Conservation (phyloP, 2,888 invertebrate species). For the Isotomurus palustris region DNA sequence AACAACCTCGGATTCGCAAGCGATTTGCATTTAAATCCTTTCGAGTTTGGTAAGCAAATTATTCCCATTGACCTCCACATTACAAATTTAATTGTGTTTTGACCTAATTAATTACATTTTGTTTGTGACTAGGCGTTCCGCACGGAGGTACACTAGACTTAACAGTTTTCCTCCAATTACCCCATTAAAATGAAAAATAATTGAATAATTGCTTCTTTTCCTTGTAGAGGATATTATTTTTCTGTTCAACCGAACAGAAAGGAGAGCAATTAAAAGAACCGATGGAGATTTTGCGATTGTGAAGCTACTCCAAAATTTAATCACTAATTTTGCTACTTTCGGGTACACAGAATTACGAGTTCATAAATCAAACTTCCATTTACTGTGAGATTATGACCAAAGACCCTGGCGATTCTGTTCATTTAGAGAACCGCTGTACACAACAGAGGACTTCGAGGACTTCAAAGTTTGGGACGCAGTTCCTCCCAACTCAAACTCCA, state of each 20-base stretch:
- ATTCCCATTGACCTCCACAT: no score
- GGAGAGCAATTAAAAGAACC: conserved; percentile 22
- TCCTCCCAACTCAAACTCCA: background rate
- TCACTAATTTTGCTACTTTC: conserved; percentile 28
- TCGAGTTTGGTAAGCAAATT: conserved; percentile 29
- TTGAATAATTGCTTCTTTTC: background rate
- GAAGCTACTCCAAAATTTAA: conserved; percentile 26
- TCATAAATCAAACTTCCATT: background rate
- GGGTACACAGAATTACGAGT: conserved; percentile 10
- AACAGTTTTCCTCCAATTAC: background rate
- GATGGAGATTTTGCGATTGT: conserved; percentile 28
- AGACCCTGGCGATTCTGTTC: background rate
- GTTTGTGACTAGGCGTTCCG: conserved; percentile 4
- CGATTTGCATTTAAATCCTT: conserved; percentile 26
- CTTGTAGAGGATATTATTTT: conserved; percentile 19
- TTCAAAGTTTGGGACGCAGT: conserved; percentile 22
- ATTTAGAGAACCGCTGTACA: conserved; percentile 27
- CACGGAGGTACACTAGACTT: background rate
- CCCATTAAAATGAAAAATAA: background rate
- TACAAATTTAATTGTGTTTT: background rate
- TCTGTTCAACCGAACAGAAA: conserved; percentile 27
- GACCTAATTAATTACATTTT: background rate
- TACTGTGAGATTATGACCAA: no score
- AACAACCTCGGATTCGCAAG: conserved; percentile 26
- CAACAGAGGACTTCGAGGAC: conserved; percentile 22